phyloP scores from a whole-genome alignment of 2,797 vertebrate genomes.

The Phrynocephalus vlangalii region DNA sequence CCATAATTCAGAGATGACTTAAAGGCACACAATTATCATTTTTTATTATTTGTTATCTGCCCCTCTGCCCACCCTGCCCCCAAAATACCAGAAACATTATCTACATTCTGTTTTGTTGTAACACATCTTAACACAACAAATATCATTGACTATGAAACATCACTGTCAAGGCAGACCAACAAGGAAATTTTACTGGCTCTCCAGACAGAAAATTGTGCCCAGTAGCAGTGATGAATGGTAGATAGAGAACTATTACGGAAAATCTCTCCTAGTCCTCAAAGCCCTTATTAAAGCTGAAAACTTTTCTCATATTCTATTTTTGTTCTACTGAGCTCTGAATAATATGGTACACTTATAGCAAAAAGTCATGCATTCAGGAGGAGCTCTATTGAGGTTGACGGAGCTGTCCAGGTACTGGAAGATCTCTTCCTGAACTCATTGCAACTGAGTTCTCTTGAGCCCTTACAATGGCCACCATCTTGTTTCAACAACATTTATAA shows the following conservation, averaged over 20 bases:
- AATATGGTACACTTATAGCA: not conserved
- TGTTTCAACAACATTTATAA: not conserved
- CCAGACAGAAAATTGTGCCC: not conserved
- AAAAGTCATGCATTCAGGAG: not conserved
- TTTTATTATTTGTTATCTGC: not conserved
- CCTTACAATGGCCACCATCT: not conserved
- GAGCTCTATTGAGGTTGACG: not conserved
- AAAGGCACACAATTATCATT: too few species aligned
- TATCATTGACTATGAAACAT: not conserved
- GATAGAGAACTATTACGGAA: not conserved
- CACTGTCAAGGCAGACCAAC: not conserved
- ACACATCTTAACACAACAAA: not conserved
- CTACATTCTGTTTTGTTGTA: too few species aligned
- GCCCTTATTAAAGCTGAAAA: not conserved
- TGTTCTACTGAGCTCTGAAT: too few species aligned
- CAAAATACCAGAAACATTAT: not conserved
- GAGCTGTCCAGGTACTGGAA: constrained; percentile 17
- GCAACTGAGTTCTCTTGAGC: not conserved
- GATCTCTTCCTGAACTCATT: not conserved
- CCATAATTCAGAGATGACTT: too few species aligned
- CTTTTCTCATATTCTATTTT: not conserved
- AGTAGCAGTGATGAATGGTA: too few species aligned
- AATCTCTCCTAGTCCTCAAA: not conserved
- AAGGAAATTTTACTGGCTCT: not conserved
- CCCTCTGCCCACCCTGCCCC: too few species aligned